These are phyloP conservation scores for Podarcis siculus DNA, from an alignment of 2,797 vertebrate species.

Conservation along the genomic window DNA sequence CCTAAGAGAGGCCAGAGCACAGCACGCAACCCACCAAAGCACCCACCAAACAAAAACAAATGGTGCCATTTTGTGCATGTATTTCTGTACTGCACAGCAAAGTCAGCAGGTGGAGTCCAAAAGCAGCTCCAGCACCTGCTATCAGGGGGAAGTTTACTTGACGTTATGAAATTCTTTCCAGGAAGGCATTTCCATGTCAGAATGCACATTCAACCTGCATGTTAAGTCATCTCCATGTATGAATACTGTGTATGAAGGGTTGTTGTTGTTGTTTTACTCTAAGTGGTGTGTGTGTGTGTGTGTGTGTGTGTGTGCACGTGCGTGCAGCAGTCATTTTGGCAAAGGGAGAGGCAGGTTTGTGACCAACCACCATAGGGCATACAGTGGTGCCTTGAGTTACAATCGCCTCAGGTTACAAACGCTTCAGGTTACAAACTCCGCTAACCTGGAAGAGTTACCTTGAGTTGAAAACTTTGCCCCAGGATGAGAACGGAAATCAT, in stretches of 20 bases:
- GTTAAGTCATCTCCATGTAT: too few relatives aligned
- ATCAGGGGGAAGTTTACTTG: background rate
- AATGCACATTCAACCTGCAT: background rate
- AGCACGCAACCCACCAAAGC: background rate
- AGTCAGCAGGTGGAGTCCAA: background rate
- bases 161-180: too few relatives aligned
- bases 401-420: too few relatives aligned
- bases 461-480: too few relatives aligned
- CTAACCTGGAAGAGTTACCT: too few relatives aligned
- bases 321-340: background rate
- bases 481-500: too few relatives aligned
- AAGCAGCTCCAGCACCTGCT: background rate
- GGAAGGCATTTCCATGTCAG: background rate
- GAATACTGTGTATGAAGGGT: background rate
- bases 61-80: background rate
- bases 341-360: background rate
- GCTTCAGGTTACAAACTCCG: too few relatives aligned
- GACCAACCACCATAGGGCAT: background rate
- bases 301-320: too few relatives aligned
- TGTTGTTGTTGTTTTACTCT: background rate
- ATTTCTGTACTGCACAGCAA: background rate
- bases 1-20: conserved; percentile 28
- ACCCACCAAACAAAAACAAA: background rate
- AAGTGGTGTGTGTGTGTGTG: too few relatives aligned
- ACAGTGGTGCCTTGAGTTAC: too few relatives aligned